Evolutionary conservation across 2,888 invertebrate species (phyloP).

Genomic region (Cataglyphis cursor): DNA sequence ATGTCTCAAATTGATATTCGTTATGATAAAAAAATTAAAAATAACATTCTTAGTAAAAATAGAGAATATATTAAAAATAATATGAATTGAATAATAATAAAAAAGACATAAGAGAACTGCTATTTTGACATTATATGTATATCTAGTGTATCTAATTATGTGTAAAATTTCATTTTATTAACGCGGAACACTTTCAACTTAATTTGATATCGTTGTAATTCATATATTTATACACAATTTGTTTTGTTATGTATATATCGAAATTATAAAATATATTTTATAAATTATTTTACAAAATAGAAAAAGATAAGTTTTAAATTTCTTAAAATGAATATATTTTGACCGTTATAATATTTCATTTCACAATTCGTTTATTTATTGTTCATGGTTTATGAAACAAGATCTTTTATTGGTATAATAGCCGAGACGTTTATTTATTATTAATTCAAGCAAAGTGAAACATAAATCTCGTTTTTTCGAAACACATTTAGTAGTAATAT

Average conservation of each 20-base stretch:
- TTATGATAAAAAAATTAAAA: neutral
- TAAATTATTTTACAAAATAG: neutral
- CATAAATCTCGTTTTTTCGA: slow-evolving; percentile 23
- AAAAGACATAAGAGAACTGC: neutral
- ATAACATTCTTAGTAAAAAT: neutral
- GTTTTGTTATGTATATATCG: neutral
- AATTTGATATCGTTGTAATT: neutral
- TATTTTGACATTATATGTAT: neutral
- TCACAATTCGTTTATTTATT: slow-evolving; percentile 15
- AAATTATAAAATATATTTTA: neutral
- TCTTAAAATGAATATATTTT: neutral
- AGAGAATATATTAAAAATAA: neutral
- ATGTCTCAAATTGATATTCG: neutral
- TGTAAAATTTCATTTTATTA: neutral
- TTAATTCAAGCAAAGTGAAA: neutral
- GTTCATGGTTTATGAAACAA: neutral
- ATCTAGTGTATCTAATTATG: neutral
- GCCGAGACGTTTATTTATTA: slow-evolving; percentile 15
- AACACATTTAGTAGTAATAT: slow-evolving; percentile 11
- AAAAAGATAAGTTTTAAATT: neutral
- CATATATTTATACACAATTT: neutral
- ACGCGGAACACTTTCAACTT: neutral
- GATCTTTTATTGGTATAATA: neutral
- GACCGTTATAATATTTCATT: neutral
- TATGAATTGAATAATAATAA: neutral